Percentiles rank a stretch among this genome's conserved stretches.
These are phyloP conservation scores for Vidua chalybeata DNA, from an alignment of 2,113 vertebrate genomes.

Conservation along the genomic window DNA sequence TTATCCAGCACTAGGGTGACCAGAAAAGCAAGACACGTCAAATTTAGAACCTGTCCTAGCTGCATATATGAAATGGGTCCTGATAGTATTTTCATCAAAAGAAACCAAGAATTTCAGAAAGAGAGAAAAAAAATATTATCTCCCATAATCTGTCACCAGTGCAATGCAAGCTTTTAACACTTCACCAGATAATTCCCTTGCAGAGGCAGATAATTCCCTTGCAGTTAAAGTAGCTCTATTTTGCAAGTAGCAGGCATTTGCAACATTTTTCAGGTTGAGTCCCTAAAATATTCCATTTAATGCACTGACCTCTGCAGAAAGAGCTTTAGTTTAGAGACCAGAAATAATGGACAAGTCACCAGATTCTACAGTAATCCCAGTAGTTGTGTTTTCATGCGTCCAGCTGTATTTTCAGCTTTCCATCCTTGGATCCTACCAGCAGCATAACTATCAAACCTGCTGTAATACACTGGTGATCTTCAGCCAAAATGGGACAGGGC, in stretches of 20 bases:
- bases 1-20: neutral
- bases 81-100: neutral
- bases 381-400: neutral
- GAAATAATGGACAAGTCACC: neutral
- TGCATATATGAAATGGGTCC: neutral
- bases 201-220: neutral
- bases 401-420: neutral
- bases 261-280: neutral
- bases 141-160: neutral
- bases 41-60: neutral
- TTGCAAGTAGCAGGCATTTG: neutral
- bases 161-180: neutral
- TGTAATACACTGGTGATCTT: neutral
- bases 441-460: neutral
- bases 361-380: neutral
- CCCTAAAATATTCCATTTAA: neutral
- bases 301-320: neutral
- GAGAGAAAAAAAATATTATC: neutral
- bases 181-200: neutral
- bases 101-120: neutral
- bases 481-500: neutral
- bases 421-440: neutral
- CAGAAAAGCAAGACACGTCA: neutral
- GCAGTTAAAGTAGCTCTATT: neutral
- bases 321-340: neutral